phyloP scores from a whole-genome alignment of 1,140 invertebrate genomes.

The Proctacanthus coquilletti region DNA sequence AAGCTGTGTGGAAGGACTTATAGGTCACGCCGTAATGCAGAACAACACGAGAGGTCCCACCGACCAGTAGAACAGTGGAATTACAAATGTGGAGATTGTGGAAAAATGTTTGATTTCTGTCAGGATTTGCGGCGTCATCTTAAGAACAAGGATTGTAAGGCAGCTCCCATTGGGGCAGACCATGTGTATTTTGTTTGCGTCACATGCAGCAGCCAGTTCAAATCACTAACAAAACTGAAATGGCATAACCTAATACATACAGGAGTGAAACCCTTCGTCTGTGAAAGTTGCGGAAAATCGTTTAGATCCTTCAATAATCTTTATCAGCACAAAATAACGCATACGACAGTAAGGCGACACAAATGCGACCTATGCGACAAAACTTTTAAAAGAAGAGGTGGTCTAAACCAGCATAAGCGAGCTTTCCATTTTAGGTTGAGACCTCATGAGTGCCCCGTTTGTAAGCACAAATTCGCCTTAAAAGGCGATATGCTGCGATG shows the following conservation, averaged over 20 bases:
- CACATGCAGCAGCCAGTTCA: constrained; percentile 16
- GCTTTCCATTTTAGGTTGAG: constrained; percentile 25
- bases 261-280: neutral
- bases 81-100: neutral
- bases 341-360: constrained; percentile 17
- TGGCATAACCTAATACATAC: constrained; percentile 9
- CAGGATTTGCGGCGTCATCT: neutral
- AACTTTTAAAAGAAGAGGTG: constrained; percentile 22
- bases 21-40: neutral
- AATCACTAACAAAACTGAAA: constrained; percentile 10
- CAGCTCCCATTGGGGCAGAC: neutral
- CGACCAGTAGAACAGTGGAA: neutral
- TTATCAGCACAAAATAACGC: constrained; percentile 21
- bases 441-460: constrained; percentile 21
- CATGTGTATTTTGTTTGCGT: neutral
- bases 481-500: constrained; percentile 29
- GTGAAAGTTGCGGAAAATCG: neutral
- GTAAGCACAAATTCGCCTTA: constrained; percentile 22
- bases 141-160: neutral
- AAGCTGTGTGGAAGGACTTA: neutral
- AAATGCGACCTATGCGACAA: constrained; percentile 21
- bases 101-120: neutral
- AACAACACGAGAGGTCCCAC: neutral
- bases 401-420: constrained; percentile 22
- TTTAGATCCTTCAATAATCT: neutral